These are phyloP conservation scores for Ceratina calcarata DNA, from an alignment of 1,140 invertebrate genomes.

Conservation along the genomic window DNA sequence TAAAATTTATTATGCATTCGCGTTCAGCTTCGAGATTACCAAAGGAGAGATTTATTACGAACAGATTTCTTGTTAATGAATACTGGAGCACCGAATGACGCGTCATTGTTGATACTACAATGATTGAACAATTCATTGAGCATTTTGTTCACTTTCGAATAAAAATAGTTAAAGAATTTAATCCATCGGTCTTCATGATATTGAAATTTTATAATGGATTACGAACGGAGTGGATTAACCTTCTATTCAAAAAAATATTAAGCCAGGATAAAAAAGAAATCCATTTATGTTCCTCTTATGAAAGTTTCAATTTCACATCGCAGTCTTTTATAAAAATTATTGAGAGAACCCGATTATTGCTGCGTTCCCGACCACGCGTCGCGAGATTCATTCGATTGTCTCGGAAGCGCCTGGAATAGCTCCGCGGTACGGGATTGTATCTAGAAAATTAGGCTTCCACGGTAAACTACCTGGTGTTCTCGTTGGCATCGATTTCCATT, in stretches of 20 bases:
- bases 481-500: constrained; percentile 52
- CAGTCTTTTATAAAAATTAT: background rate
- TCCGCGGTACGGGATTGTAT: constrained; percentile 15
- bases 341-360: too few relatives aligned
- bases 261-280: background rate
- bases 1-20: constrained; percentile 24
- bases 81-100: background rate
- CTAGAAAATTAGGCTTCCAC: constrained; percentile 49
- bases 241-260: background rate
- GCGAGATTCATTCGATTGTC: background rate
- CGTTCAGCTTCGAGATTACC: background rate
- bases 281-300: background rate
- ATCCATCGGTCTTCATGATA: too few relatives aligned
- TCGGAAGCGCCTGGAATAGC: background rate
- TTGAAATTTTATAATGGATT: too few relatives aligned
- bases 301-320: constrained; percentile 7
- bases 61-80: background rate
- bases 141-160: too few relatives aligned
- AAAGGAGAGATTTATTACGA: background rate
- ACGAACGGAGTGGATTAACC: too few relatives aligned
- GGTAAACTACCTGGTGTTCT: constrained; percentile 49
- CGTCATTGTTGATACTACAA: background rate
- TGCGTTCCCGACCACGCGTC: background rate
- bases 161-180: too few relatives aligned
- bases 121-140: too few relatives aligned